Base-by-base conservation (phyloP, 2,113 vertebrate species). In the Accipiter cooperii region DNA sequence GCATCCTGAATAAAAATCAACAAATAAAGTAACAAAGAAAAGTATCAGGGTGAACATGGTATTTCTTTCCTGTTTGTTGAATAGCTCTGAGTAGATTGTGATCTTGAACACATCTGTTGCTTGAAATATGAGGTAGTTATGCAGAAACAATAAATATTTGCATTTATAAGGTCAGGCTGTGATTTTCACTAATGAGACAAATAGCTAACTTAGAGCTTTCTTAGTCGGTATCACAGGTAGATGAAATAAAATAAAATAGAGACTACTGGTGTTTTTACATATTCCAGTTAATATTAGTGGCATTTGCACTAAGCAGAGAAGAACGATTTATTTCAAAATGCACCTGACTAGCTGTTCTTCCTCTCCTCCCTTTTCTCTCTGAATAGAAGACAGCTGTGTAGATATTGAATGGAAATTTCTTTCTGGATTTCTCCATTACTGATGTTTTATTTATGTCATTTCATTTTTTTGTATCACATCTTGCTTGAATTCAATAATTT, bases 181-280 rank as follows among this genome's bases (percentile, higher is more conserved):
- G 26, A 60, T 92, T 91, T 74, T 25, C 33, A 81, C 36, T 65
- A 84, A 66, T 65, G 25, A 90, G 87, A 88, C 10, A 54, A 73
- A 55, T 49, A 74, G 7, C 3, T 78, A 76, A 22, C 7, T 64
- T n/a, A 52, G 15, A 77, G 14, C 12, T 77, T 15, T 80, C 24
- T 74, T 85, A 63, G 34, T 25, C 2, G 2, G 14, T 92, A 38
- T 57, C 16, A 63, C 12, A 86, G 42, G 38, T 54, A 77, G 31
- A 51, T 54, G 2, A 88, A 73, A 83, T 52, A 13, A 84, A 87
- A 66, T 26, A 46, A 77, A 77, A 61, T 3, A 57, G 14, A 77
- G 1, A 20, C 28, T 63, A 24, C 5, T 51, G 20, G 8, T 4
- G 0, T 25, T 74, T 83, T 36, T 52, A 26, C 1, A 6, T 68